phyloP scores from a whole-genome alignment of 2,113 vertebrate species.

The Garra rufa region DNA sequence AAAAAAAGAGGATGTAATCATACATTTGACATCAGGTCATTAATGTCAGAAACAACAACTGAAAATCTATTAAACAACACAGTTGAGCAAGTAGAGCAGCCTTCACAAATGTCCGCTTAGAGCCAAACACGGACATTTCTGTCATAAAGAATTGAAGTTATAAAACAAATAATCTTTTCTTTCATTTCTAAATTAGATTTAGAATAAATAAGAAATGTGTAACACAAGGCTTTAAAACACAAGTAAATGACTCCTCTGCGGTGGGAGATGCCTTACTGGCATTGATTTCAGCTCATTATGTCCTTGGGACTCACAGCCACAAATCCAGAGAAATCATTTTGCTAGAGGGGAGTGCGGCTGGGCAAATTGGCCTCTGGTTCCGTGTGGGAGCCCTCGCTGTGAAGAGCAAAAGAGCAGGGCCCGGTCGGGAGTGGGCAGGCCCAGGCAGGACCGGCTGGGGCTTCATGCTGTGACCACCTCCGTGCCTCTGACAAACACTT shows the following conservation, averaged over 20 bases:
- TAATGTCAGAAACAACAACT: constrained; percentile 40
- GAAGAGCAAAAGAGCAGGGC: constrained; percentile 75
- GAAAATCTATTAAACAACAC: constrained; percentile 26
- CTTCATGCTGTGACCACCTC: constrained; percentile 76
- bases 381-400: constrained; percentile 73
- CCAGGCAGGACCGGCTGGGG: constrained; percentile 72
- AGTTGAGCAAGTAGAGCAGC: constrained; percentile 14
- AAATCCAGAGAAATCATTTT: constrained; percentile 69
- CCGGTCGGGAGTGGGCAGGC: constrained; percentile 77
- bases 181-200: neutral
- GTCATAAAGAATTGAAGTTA: neutral
- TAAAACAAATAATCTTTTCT: neutral
- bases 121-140: neutral
- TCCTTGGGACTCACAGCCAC: constrained; percentile 70
- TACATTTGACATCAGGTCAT: constrained; percentile 56
- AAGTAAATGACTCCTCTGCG: constrained; percentile 55
- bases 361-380: constrained; percentile 75
- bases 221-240: neutral
- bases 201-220: neutral
- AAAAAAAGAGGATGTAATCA: constrained; percentile 51
- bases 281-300: constrained; percentile 77
- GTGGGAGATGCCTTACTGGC: constrained; percentile 67
- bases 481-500: constrained; percentile 76
- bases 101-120: neutral
- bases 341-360: constrained; percentile 63